Base-by-base conservation (phyloP, 1,140 invertebrate genomes). In the Trypoxylus dichotomus region DNA sequence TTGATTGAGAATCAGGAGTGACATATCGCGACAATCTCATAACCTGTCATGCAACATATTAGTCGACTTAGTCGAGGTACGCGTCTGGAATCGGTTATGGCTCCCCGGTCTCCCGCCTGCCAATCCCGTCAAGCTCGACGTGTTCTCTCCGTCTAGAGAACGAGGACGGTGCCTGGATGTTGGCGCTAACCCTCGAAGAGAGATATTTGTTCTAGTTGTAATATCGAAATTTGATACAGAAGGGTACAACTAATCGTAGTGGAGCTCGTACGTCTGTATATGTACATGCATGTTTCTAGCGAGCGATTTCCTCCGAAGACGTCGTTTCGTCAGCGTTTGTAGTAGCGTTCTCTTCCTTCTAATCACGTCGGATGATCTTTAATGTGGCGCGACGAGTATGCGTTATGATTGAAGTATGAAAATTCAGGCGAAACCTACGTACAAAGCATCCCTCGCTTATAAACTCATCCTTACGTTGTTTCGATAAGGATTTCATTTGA, bases 11-110 rank as follows among this genome's bases (percentile, higher is more conserved):
- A 79, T 83, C 79, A 58, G 58, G 74, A 77, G 78, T 80, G 80
- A 82, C 80, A 81, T 81, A 80, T 82, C 79, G 81, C 80, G 81
- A 82, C 81, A 82, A 82, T 80, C 81, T 80, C 77, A 80, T 82
- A 83, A 82, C 80, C 77, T 81, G 80, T 82, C 81, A 79, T 37
- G 74, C 77, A 71, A 78, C 80, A 78, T 79, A 80, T 81, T 82
- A 83, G 78, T 80, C 77, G 76, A 77, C 76, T 47, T 79, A 80
- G 74, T 80, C 75, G 29, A 63, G 77, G 76, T 77, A 73, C 29
- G 71, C 25, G 29, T 41, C 27, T 27, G 8, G 71, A 73, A 73
- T 73, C 71, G 37, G 3, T 73, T 42, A 37, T 19, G 21, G 60
- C 13, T 2, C 19, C 21, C 10, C 60, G 19, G 5, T 21, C 0